Conservation (phyloP, 1,140 invertebrate genomes). For the Elymnias hypermnestra region DNA sequence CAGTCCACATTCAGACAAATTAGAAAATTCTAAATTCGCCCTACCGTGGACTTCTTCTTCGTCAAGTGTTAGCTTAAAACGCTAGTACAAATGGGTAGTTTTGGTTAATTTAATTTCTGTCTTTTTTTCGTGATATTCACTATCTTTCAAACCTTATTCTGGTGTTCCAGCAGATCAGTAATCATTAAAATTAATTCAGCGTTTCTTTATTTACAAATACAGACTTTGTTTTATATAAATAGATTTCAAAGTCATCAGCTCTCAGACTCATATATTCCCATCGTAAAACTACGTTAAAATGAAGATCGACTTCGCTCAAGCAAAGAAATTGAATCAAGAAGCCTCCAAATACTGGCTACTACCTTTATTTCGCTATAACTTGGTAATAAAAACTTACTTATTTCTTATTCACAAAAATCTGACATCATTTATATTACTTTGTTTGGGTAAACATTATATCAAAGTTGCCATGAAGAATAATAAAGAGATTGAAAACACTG, state of each 20-base stretch:
- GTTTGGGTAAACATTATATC: neutral
- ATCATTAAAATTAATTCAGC: too few relatives aligned
- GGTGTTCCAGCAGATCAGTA: too few relatives aligned
- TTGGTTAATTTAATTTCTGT: too few relatives aligned
- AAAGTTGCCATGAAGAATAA: neutral
- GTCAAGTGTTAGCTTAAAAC: too few relatives aligned
- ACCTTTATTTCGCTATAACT: slow-evolving; percentile 4
- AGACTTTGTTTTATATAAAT: too few relatives aligned
- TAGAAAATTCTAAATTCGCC: too few relatives aligned
- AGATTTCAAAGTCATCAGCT: neutral
- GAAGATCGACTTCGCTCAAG: slow-evolving; percentile 2
- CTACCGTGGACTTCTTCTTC: too few relatives aligned
- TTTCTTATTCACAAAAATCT: slow-evolving; percentile 14
- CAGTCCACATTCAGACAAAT: too few relatives aligned
- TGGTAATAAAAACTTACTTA: slow-evolving; percentile 10
- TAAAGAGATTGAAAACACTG: neutral
- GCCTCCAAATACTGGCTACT: slow-evolving; percentile 4
- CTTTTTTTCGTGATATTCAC: too few relatives aligned
- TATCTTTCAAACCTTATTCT: too few relatives aligned
- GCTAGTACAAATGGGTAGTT: too few relatives aligned
- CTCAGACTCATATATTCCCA: neutral
- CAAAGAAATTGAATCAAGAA: slow-evolving; percentile 9
- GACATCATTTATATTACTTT: neutral
- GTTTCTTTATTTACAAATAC: too few relatives aligned
- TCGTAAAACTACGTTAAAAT: slow-evolving; percentile 8